These are phyloP conservation scores for Eunapius fragilis DNA, from an alignment of 37 sponge, comb jelly and placozoan species.

Conservation along the genomic window DNA sequence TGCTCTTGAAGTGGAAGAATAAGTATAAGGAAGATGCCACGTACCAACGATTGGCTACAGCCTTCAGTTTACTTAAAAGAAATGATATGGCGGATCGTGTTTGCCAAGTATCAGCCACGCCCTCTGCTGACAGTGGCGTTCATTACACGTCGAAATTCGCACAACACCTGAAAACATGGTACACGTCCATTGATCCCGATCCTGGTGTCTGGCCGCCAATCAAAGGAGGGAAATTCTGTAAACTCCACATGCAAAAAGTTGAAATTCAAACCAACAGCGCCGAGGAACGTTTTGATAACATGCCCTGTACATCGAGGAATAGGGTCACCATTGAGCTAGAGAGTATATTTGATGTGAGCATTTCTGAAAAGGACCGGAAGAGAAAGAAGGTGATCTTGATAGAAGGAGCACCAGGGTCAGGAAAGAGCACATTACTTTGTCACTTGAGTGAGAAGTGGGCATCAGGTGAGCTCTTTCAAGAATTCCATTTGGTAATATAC, in stretches of 20 bases:
- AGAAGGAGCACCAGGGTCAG: constrained; percentile 23
- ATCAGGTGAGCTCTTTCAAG: constrained; percentile 3
- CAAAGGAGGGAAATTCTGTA: not conserved
- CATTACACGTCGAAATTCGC: not conserved
- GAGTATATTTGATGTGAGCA: not conserved
- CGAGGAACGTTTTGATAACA: no score
- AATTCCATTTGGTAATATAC: not conserved
- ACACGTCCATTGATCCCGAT: not conserved
- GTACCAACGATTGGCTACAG: not conserved
- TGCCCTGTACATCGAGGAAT: no score
- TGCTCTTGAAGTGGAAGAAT: not conserved
- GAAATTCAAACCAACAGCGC: not conserved
- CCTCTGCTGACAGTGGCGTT: no score
- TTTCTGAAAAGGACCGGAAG: not conserved
- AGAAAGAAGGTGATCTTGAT: not conserved
- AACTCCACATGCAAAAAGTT: not conserved
- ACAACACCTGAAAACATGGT: not conserved
- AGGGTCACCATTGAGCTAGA: not conserved
- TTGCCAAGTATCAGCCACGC: not conserved
- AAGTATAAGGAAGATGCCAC: not conserved
- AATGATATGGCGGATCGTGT: not conserved
- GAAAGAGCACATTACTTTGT: not conserved
- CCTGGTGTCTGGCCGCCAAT: not conserved
- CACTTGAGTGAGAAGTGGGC: not conserved
- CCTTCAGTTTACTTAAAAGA: not conserved